Percentiles rank a stretch among this genome's conserved stretches.
Evolutionary conservation across 2,888 invertebrate species (phyloP).

Genomic region (Trissolcus brochymenae): DNA sequence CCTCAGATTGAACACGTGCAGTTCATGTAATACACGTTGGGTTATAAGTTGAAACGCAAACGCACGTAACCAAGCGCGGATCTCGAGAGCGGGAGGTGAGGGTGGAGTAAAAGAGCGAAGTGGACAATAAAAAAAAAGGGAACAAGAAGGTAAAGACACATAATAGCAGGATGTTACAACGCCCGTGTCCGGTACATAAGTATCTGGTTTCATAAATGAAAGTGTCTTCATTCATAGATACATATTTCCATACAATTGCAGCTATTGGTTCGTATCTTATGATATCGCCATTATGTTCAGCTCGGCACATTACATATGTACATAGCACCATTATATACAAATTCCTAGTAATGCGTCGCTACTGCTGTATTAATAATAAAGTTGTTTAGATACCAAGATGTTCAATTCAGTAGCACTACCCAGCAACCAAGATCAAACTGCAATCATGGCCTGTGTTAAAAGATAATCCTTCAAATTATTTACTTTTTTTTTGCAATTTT

Average conservation of each 20-base stretch:
- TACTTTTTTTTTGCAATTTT: no score
- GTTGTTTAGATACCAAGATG: slow-evolving; percentile 53
- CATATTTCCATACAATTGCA: slow-evolving; percentile 76
- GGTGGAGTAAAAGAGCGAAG: slow-evolving; percentile 54
- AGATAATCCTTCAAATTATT: background rate
- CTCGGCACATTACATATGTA: slow-evolving; percentile 69
- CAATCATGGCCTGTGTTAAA: slow-evolving; percentile 23
- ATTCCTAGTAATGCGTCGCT: slow-evolving; percentile 69
- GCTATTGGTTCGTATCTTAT: slow-evolving; percentile 73
- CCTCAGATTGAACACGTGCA: slow-evolving; percentile 39
- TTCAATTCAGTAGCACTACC: slow-evolving; percentile 28
- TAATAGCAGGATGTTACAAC: slow-evolving; percentile 75
- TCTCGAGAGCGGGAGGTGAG: slow-evolving; percentile 50
- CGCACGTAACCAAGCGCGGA: slow-evolving; percentile 48
- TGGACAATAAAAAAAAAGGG: slow-evolving; percentile 58
- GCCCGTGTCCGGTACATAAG: slow-evolving; percentile 74
- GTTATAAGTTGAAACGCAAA: slow-evolving; percentile 48
- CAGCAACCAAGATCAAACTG: slow-evolving; percentile 22
- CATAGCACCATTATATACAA: slow-evolving; percentile 75
- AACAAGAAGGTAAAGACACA: slow-evolving; percentile 69
- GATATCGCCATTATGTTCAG: slow-evolving; percentile 71
- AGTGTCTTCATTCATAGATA: slow-evolving; percentile 76
- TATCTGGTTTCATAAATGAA: slow-evolving; percentile 75
- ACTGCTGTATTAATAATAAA: slow-evolving; percentile 71
- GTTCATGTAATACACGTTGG: slow-evolving; percentile 37